Base-by-base conservation (phyloP, 2,113 vertebrate species). In the Phyllostomus discolor region DNA sequence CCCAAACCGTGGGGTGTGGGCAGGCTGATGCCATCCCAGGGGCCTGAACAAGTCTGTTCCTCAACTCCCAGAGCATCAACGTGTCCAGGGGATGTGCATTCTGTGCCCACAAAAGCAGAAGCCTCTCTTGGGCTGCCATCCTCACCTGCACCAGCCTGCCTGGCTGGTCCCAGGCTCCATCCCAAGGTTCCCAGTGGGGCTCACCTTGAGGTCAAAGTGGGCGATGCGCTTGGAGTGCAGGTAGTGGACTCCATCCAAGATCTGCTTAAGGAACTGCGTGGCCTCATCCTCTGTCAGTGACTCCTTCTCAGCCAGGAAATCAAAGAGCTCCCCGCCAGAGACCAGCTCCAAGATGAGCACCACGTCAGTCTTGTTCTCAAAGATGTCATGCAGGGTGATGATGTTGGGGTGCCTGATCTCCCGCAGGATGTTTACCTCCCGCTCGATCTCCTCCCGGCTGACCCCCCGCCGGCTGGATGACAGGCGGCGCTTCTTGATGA, bases 371-470 rank as follows among this genome's bases (percentile, higher is more conserved):
- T 99, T 99, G 98, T 99, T 99, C 98, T 99, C 99, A 0, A 99
- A 99, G 98, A 99, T 99, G 98, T 99, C 99, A 0, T 99, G 99
- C 91, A 99, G 98, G 0, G 99, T 99, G 98, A 99, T 99, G 98
- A 99, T 99, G 98, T 99, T 99, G 98, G 99, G 99, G 98, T 99
- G 99, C 97, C 99, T 99, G 98, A 99, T 99, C 98, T 99, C 99
- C 0, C 99, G 98, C 97, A 99, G 98, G 98, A 99, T 99, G 98
- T 99, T 99, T 97, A 99, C 99, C 98, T 99, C 99, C 0, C 99
- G 98, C 98, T 99, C 99, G 0, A 99, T 99, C 98, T 99, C 99
- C 97, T 99, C 99, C 0, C 99, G 98, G 98, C 99, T 99, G 97
- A 99, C 99, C 0, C 99, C 99, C 0, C 99, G 98, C 5, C 99